A percentile compares a stretch with the other conserved stretches of the same genome.
These are phyloP conservation scores for Phaenicophaeus curvirostris DNA, from an alignment of 2,797 vertebrate species.

Conservation along the genomic window DNA sequence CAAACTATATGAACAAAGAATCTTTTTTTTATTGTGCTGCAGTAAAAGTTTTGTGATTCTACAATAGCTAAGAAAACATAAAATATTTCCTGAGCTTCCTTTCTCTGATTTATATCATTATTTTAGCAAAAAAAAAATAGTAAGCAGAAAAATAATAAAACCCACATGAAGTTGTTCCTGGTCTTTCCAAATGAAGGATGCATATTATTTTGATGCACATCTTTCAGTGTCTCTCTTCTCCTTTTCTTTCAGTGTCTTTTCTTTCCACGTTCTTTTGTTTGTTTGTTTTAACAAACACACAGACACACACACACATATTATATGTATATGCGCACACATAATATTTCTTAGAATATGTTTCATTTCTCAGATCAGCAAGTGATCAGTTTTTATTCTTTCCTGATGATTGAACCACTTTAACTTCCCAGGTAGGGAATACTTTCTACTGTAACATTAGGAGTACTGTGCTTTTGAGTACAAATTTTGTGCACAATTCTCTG, in stretches of 20 bases:
- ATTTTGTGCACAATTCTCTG: fast-evolving
- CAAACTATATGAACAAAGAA: neutral
- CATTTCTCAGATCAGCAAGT: neutral
- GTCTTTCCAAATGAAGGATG: neutral
- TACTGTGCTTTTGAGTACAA: neutral
- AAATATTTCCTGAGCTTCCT: neutral
- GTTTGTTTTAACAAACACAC: neutral
- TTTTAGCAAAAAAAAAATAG: neutral
- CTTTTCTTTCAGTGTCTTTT: neutral
- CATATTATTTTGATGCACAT: neutral
- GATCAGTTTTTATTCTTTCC: neutral
- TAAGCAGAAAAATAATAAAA: neutral
- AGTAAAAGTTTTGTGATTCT: neutral
- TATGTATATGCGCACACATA: too few relatives aligned
- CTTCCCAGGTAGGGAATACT: neutral
- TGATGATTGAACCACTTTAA: neutral
- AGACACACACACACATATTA: too few relatives aligned
- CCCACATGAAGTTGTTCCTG: neutral
- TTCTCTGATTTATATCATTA: neutral
- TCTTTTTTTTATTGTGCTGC: neutral
- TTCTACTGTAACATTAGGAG: neutral
- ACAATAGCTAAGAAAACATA: neutral
- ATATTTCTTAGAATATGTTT: neutral
- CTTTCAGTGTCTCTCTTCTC: neutral
- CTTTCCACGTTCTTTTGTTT: neutral